A percentile compares a stretch with the other conserved stretches of the same genome.
These are phyloP conservation scores for Coronaproctus castanopsis DNA, from an alignment of 2,888 invertebrate genomes.

Conservation along the genomic window DNA sequence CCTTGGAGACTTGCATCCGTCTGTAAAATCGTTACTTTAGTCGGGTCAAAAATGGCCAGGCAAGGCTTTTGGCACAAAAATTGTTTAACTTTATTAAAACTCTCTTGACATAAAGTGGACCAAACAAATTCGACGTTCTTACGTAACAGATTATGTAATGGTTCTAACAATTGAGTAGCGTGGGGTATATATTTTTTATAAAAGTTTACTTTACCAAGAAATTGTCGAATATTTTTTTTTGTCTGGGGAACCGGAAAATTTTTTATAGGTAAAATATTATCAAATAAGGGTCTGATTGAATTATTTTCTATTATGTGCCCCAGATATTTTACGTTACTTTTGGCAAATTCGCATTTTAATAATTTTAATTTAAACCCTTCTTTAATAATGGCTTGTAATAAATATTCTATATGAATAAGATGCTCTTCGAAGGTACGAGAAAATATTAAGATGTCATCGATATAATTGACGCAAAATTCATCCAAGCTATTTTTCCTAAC, in stretches of 20 bases:
- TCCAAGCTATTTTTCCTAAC: constrained; percentile 15
- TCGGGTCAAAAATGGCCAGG: constrained; percentile 21
- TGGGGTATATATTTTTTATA: constrained; percentile 16
- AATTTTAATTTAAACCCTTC: constrained; percentile 8
- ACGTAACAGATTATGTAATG: constrained; percentile 4
- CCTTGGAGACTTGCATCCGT: constrained; percentile 21
- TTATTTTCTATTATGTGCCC: constrained; percentile 14
- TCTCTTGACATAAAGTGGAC: constrained; percentile 16
- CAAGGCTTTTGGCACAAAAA: constrained; percentile 20
- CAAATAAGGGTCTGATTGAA: constrained; percentile 15
- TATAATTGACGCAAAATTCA: constrained; percentile 17
- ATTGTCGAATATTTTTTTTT: constrained; percentile 6
- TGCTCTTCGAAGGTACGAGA: constrained; percentile 18
- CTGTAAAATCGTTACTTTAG: constrained; percentile 19
- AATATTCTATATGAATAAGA: constrained; percentile 14
- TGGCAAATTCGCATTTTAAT: constrained; percentile 7
- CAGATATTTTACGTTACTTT: constrained; percentile 2
- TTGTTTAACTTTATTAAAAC: constrained; percentile 16
- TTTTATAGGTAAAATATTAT: constrained; percentile 3
- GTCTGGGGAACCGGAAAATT: constrained; percentile 6
- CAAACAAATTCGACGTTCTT: constrained; percentile 18
- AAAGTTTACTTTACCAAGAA: constrained; percentile 10
- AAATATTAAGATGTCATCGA: constrained; percentile 19
- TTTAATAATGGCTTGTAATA: constrained; percentile 10
- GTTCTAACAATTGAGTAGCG: constrained; percentile 5